phyloP scores from a whole-genome alignment of 2,797 vertebrate species.

The Sciurus vulgaris region DNA sequence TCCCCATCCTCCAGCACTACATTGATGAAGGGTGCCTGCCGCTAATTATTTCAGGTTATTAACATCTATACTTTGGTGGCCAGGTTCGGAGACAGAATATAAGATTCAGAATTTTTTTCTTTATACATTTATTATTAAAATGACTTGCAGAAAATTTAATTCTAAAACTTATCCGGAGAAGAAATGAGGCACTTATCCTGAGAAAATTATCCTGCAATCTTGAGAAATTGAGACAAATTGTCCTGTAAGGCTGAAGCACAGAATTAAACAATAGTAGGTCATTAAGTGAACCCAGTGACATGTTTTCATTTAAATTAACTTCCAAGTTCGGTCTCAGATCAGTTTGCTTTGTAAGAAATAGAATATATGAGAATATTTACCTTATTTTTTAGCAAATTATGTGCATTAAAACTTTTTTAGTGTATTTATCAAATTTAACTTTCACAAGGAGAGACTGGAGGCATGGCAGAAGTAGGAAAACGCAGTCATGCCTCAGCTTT shows the following conservation, averaged over 20 bases:
- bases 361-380: not conserved
- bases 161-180: constrained; percentile 6
- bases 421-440: not conserved
- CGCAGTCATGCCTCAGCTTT: not conserved
- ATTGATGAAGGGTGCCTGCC: not conserved
- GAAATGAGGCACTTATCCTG: not conserved
- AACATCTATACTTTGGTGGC: not conserved
- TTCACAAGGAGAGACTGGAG: not conserved
- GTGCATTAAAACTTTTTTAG: not conserved
- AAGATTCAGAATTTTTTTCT: not conserved
- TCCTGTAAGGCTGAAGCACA: not conserved
- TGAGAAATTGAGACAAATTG: constrained; percentile 4
- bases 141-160: constrained; percentile 9
- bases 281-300: not conserved
- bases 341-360: constrained; percentile 8
- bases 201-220: not conserved
- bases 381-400: not conserved
- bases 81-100: not conserved
- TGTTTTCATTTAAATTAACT: constrained; percentile 6
- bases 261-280: not conserved
- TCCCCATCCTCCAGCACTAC: not conserved
- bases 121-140: not conserved
- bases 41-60: not conserved
- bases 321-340: not conserved
- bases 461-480: not conserved